phyloP scores from a whole-genome alignment of 1,140 invertebrate species.

The Batillaria attramentaria region DNA sequence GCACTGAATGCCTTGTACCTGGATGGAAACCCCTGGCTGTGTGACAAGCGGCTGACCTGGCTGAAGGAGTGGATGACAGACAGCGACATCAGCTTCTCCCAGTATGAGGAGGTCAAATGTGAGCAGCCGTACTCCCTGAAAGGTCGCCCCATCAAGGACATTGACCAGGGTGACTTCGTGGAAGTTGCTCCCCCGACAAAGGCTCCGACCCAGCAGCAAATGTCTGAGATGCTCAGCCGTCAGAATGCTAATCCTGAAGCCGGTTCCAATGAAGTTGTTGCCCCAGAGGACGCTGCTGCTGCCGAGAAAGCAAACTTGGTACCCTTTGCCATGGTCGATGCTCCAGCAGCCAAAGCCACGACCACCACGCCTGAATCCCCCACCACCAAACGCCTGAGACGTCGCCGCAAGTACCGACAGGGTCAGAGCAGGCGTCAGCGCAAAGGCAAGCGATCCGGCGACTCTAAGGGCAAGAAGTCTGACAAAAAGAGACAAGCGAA shows the following conservation, averaged over 20 bases:
- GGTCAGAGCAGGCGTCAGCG: neutral
- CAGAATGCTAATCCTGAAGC: too few relatives aligned
- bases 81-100: constrained; percentile 56
- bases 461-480: constrained; percentile 19
- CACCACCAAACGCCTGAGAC: constrained; percentile 20
- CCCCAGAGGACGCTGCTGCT: too few relatives aligned
- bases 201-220: neutral
- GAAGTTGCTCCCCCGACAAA: constrained; percentile 10
- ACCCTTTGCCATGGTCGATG: too few relatives aligned
- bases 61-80: constrained; percentile 69
- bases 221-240: too few relatives aligned
- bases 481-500: constrained; percentile 20
- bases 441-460: constrained; percentile 24
- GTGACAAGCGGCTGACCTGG: constrained; percentile 69
- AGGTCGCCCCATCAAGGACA: constrained; percentile 39
- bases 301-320: too few relatives aligned
- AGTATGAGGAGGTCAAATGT: constrained; percentile 55
- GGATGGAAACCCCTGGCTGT: constrained; percentile 72
- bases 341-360: neutral
- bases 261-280: neutral
- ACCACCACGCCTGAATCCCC: neutral
- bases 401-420: neutral
- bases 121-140: constrained; percentile 49
- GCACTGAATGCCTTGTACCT: constrained; percentile 74
- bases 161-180: constrained; percentile 42